phyloP scores from a whole-genome alignment of 92 coral and sea anemone species.

The Epizoanthus ramosus region DNA sequence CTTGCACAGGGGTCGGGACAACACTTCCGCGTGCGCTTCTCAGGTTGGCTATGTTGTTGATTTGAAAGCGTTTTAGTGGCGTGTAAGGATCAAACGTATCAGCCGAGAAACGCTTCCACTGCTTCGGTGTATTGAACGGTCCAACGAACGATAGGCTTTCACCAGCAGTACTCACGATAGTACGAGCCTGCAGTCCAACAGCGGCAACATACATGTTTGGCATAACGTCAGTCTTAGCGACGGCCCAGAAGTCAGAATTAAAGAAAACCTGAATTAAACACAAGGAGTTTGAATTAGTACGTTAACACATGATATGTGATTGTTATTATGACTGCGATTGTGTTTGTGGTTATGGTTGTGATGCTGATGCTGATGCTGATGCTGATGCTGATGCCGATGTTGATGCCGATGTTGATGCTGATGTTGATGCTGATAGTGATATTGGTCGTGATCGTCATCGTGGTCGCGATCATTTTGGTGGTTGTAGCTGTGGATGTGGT shows the following conservation, averaged over 20 bases:
- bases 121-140: constrained; percentile 58
- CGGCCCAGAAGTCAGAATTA: constrained; percentile 42
- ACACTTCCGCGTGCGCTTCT: constrained; percentile 72
- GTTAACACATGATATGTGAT: background rate
- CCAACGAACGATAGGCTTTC: constrained; percentile 82
- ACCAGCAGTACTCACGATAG: constrained; percentile 72
- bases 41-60: constrained; percentile 47
- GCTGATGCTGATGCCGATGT: too few species aligned
- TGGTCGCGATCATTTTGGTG: background rate
- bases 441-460: background rate
- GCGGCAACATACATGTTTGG: constrained; percentile 88
- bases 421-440: too few species aligned
- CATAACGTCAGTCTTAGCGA: constrained; percentile 92
- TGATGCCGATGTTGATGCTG: too few species aligned
- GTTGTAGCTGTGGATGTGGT: too few species aligned
- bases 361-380: too few species aligned
- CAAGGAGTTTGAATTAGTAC: background rate
- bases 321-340: too few species aligned
- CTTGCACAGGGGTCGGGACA: constrained; percentile 82
- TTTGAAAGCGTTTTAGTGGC: constrained; percentile 67
- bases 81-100: constrained; percentile 79
- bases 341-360: background rate
- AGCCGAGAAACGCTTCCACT: constrained; percentile 74
- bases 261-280: constrained; percentile 41
- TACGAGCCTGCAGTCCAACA: constrained; percentile 72